Evolutionary conservation across 1,140 invertebrate species (phyloP), one percentile per base, ranked within the genome.

Genomic region (Agrypnia vestita): DNA sequence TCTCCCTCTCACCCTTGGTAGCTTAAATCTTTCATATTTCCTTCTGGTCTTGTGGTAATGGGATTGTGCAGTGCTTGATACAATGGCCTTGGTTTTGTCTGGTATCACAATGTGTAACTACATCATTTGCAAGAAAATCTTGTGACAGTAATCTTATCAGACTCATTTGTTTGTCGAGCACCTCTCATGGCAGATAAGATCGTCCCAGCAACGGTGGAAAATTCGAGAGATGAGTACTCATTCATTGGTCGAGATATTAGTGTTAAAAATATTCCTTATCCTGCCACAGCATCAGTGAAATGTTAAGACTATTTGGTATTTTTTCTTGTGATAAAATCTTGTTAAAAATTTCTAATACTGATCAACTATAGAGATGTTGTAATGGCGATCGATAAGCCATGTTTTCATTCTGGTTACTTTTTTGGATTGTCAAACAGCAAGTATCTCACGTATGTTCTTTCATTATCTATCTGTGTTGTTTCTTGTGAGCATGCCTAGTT

Each of bases 371-470:
- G 46, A 13, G 55, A 46, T n/a, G 12, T 67, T 67, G 44, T 47
- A 12, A 67, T 43, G 61, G 10, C 49, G 46, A 53, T 67, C 46
- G 6, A 62, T 35, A 53, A 78, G 47, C 21, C 55, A 80, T 82
- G 81, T 61, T 82, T 59, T 82, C 61, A 35, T 76, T 83, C 46
- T 80, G 78, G 79, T 78, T 80, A 56, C 51, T 71, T 71, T 59
- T 83, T 69, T 79, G 82, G 82, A 80, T 83, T 46, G 21, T 80
- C 59, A 73, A 78, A 43, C 79, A 64, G 55, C 78, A 62, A 81
- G 51, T 79, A 13, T 62, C 35, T 76, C 82, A 83, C 79, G 82
- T 83, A 83, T 83, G 82, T 83, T 61, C 15, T 78, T 69, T 75
- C 69, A 62, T 81, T 43, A 73, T 69, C 12, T 83, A 76, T 72